Percentiles rank a stretch among this genome's conserved stretches.
Evolutionary conservation across 2,113 vertebrate genomes (phyloP).

Genomic region (Rousettus leschenaultii): DNA sequence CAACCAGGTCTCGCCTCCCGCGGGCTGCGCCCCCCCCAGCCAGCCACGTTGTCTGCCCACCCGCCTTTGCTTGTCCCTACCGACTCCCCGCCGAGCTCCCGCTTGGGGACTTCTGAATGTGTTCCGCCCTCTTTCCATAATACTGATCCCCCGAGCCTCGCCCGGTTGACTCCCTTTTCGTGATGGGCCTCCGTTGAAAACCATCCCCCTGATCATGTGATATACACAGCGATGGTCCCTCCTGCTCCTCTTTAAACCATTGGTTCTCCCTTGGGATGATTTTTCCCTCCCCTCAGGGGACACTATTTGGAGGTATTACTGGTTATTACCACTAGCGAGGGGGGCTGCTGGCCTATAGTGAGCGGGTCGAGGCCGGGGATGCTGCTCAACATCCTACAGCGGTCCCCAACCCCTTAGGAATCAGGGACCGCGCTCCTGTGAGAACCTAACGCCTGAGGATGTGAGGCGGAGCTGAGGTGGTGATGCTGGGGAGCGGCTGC

Average conservation of each 20-base stretch:
- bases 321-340: neutral
- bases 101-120: neutral
- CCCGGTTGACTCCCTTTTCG: neutral
- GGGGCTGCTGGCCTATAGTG: neutral
- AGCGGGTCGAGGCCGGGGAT: neutral
- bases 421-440: too few relatives aligned
- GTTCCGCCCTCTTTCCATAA: neutral
- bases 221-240: too few relatives aligned
- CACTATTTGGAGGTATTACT: neutral
- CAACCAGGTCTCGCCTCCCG: conserved; percentile 54
- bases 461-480: too few relatives aligned
- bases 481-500: too few relatives aligned
- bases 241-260: neutral
- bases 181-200: neutral
- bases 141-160: neutral
- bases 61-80: neutral
- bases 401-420: too few relatives aligned
- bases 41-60: neutral
- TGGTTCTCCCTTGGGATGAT: neutral
- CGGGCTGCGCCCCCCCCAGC: accelerated
- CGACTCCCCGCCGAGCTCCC: too few relatives aligned
- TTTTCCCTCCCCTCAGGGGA: neutral
- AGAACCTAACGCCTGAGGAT: too few relatives aligned
- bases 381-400: neutral
- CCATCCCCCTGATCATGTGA: neutral